Evolutionary conservation across 1,140 invertebrate species (phyloP).

Genomic region (Eurosta solidaginis): DNA sequence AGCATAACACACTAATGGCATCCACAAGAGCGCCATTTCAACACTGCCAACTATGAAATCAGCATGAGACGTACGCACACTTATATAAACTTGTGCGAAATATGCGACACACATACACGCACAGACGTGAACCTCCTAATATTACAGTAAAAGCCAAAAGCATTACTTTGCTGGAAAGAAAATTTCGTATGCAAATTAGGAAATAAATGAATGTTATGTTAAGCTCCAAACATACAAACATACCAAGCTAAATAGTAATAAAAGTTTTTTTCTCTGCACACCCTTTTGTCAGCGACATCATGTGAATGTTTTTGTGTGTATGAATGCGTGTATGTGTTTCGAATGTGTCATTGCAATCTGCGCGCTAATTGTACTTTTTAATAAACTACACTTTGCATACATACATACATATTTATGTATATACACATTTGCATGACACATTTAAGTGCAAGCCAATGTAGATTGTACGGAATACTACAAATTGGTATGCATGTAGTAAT

Average conservation of each 20-base stretch:
- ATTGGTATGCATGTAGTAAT: background rate
- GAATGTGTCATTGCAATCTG: conserved; percentile 17
- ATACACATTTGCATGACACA: background rate
- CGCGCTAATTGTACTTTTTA: conserved; percentile 25
- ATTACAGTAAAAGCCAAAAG: background rate
- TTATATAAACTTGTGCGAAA: background rate
- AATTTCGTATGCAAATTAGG: conserved; percentile 20
- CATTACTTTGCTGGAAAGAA: background rate
- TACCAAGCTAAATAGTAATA: background rate
- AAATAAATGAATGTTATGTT: conserved; percentile 9
- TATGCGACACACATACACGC: background rate
- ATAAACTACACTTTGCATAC: conserved; percentile 7
- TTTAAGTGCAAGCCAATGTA: background rate
- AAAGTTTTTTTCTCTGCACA: background rate
- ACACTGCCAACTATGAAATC: background rate
- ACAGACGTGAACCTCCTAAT: background rate
- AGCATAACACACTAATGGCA: conserved; percentile 1
- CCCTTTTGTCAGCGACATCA: background rate
- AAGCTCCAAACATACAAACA: too few species aligned
- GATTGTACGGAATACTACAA: background rate
- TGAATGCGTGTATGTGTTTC: background rate
- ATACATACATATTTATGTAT: too few species aligned
- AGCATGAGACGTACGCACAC: background rate
- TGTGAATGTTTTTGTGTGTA: background rate
- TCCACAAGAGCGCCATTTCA: background rate